Base-by-base conservation (phyloP, 2,888 invertebrate species). In the Leistus spinibarbis region DNA sequence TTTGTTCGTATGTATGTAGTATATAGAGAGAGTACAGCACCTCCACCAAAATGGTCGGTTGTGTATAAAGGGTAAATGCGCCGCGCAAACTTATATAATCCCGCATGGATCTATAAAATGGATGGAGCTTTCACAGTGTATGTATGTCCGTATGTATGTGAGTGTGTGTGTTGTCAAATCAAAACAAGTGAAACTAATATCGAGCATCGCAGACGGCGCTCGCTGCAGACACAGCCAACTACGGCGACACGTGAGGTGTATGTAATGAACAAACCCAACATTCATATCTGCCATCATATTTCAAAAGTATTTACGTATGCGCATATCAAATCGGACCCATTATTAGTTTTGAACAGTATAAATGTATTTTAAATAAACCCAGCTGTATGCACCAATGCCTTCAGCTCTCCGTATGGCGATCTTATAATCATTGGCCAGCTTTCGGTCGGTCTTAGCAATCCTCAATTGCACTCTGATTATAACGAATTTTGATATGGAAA, bases 161-260 rank as follows among this genome's bases (percentile, higher is more conserved):
- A 40, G 40, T 40, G 40, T 40, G 40, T 40, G 40, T 40, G 40
- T 40, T 27, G 64, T 64, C 64, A 27, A 64, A 64, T 64, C 64
- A 64, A 64, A 64, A 64, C 64, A 64, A 64, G 64, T 17, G 64
- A 64, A 64, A 64, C 64, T 64, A 64, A 64, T 64, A 64, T 64
- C 64, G 23, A 20, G 22, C 60, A 60, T 60, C 60, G 60, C 60
- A 60, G 60, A 22, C 60, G 60, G 60, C 20, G 60, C 60, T 17
- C 19, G 40, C 40, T 40, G 13, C 60, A 60, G 60, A 16, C 20
- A 60, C 13, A 40, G 13, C 2, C 40, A 40, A 40, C 40, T 13
- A 40, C 5, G 40, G 1, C 4, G 40, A 22, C 60, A 60, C 60
- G 19, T 60, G 60, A 60, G 60, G 60, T 60, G 60, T 60, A 19